A percentile compares a stretch with the other conserved stretches of the same genome.
Evolutionary conservation across 2,113 vertebrate species (phyloP).

Genomic region (Poeciliopsis retropinna): DNA sequence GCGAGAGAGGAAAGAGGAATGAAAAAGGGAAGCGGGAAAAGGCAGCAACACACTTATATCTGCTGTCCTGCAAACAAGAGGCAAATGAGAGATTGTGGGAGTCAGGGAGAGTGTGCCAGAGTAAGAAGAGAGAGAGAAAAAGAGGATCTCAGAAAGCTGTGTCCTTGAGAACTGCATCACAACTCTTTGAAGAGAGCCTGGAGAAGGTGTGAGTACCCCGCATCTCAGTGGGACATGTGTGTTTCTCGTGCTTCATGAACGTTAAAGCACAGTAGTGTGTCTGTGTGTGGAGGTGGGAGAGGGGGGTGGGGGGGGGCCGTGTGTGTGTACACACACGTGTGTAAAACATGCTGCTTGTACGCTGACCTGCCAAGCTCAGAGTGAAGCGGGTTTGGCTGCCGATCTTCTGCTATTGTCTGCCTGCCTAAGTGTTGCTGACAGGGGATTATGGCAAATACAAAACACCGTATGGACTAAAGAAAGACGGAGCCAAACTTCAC

Average conservation of each 20-base stretch:
- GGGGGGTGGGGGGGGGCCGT: conserved; percentile 63
- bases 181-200: conserved; percentile 96
- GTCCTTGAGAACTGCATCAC: conserved; percentile 98
- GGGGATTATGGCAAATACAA: conserved; percentile 78
- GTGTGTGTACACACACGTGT: conserved; percentile 21
- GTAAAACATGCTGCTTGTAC: conserved; percentile 83
- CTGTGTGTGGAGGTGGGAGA: conserved; percentile 32
- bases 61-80: conserved; percentile 63
- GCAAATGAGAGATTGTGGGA: conserved; percentile 62
- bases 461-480: conserved; percentile 73
- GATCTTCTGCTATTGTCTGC: conserved; percentile 75
- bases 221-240: conserved; percentile 81
- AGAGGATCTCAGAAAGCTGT: conserved; percentile 87
- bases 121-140: conserved; percentile 72
- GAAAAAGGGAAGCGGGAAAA: conserved; percentile 33
- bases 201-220: conserved; percentile 93
- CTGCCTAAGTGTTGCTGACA: conserved; percentile 79
- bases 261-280: conserved; percentile 43
- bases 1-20: conserved; percentile 32
- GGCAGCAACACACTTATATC: conserved; percentile 62
- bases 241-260: conserved; percentile 47
- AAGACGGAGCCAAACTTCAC: conserved; percentile 75
- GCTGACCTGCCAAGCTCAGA: conserved; percentile 78
- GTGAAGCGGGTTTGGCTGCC: conserved; percentile 71
- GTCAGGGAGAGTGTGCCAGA: conserved; percentile 53